Conservation (phyloP, 1,140 invertebrate species). For the Drosophila insularis region DNA sequence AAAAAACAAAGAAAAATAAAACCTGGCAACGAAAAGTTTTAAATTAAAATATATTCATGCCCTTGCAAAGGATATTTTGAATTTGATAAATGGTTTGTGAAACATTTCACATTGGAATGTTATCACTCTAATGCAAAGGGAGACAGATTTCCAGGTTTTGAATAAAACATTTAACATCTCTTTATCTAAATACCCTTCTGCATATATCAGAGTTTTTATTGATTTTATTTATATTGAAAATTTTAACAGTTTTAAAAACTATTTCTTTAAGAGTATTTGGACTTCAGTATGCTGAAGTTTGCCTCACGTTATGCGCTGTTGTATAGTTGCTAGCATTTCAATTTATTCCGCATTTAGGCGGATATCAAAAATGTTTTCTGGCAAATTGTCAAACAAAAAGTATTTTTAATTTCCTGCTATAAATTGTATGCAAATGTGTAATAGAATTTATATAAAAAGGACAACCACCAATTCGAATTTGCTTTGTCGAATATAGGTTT, state of each 20-base stretch:
- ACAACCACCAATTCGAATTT: constrained; percentile 2
- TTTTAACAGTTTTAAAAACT: too few relatives aligned
- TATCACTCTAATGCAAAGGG: too few relatives aligned
- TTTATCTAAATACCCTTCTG: too few relatives aligned
- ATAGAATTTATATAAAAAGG: constrained; percentile 35
- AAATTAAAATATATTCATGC: constrained; percentile 9
- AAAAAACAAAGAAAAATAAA: neutral
- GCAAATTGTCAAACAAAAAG: constrained; percentile 79
- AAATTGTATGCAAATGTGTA: constrained; percentile 71
- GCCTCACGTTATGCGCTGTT: neutral
- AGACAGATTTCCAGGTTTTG: too few relatives aligned
- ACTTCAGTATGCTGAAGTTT: neutral
- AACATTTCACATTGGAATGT: too few relatives aligned
- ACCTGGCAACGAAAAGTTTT: constrained; percentile 25
- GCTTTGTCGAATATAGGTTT: neutral
- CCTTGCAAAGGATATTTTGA: neutral
- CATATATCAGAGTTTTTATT: too few relatives aligned
- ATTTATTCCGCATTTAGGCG: constrained; percentile 49
- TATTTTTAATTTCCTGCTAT: constrained; percentile 77
- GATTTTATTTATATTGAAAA: too few relatives aligned
- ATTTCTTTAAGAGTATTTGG: too few relatives aligned
- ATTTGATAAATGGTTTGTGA: neutral
- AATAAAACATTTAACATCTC: too few relatives aligned
- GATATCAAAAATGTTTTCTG: constrained; percentile 66
- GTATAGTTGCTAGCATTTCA: constrained; percentile 39